Base-by-base conservation (phyloP, 2,797 vertebrate species). In the Leptoclinus maculatus region DNA sequence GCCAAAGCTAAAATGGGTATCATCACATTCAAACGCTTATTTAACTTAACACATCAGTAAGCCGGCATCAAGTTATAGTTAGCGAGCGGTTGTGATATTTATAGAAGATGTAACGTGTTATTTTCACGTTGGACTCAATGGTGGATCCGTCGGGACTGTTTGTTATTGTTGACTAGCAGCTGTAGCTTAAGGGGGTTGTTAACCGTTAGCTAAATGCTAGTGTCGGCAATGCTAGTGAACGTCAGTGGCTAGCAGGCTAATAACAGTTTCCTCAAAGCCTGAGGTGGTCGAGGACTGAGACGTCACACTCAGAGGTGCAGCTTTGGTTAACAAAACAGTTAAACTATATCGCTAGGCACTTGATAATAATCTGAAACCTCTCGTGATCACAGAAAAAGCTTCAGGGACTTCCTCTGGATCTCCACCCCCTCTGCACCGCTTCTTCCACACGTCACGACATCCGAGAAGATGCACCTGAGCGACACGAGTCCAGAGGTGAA, bases 1-100 rank as follows among this genome's bases (percentile, higher is more conserved):
- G 80, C 83, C 73, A 67, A 41, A 53, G 84, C 84, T 87, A 78
- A 29, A 87, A 63, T 81, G 83, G 62, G 85, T 79, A 65, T 73
- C 78, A 86, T 38, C 78, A 79, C 49, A 45, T 2, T 41, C 65
- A 67, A 74, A 79, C 82, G 74, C 57, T 7, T 23, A 23, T 82
- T 66, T 66, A 79, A 82, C 63, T 76, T 17, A 66, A 79, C n/a
- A 71, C 58, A 12, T 7, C 49, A 51, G 11, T 3, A 13, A 12
- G 11, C 21, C 4, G 49, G n/a, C n/a, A n/a, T 51, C 5, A 9
- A 12, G 32, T 32, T 32, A 7, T 32, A 7, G 32, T 32, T 32
- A 41, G 39, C 39, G 9, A 36, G 36, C 2, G 6, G 45, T n/a
- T 34, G 38, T 29, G 14, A 16, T 7, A 58, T 56, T 9, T 53